Conservation (phyloP, 2,797 vertebrate species). For the Kryptopterus vitreolus region DNA sequence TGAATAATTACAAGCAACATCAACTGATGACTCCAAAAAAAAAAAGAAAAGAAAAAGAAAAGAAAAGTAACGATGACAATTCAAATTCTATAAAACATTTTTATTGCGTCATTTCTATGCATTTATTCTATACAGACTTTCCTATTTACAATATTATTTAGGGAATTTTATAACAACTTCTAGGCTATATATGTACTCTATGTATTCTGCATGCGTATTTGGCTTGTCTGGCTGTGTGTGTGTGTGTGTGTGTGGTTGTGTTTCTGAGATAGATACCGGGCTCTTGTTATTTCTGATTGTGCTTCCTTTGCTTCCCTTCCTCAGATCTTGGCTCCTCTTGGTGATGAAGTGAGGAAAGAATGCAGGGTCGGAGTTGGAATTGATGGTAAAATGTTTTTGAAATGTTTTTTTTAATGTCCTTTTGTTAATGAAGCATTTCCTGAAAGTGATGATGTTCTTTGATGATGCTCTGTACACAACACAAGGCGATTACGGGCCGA, state of each 20-base stretch:
- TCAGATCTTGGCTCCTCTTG: neutral
- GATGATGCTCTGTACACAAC: neutral
- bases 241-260: conserved; percentile 62
- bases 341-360: neutral
- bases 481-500: neutral
- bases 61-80: neutral
- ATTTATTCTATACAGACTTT: conserved; percentile 87
- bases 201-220: conserved; percentile 80
- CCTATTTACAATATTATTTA: conserved; percentile 83
- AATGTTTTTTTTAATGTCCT: neutral
- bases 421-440: neutral
- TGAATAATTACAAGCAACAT: neutral
- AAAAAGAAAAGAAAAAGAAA: too few relatives aligned
- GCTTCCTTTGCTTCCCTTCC: conserved; percentile 7
- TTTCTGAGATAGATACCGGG: conserved; percentile 15
- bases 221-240: conserved; percentile 36
- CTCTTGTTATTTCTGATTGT: neutral
- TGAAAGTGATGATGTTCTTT: neutral
- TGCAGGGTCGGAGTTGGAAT: conserved; percentile 14
- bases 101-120: conserved; percentile 93
- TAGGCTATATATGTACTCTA: conserved; percentile 64
- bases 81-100: conserved; percentile 71
- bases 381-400: conserved; percentile 26
- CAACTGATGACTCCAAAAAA: too few relatives aligned
- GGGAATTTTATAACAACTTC: conserved; percentile 62